Percentiles rank a stretch among this genome's conserved stretches.
These are phyloP conservation scores for Epistrophe eligans DNA, from an alignment of 2,888 invertebrate genomes.

Conservation along the genomic window DNA sequence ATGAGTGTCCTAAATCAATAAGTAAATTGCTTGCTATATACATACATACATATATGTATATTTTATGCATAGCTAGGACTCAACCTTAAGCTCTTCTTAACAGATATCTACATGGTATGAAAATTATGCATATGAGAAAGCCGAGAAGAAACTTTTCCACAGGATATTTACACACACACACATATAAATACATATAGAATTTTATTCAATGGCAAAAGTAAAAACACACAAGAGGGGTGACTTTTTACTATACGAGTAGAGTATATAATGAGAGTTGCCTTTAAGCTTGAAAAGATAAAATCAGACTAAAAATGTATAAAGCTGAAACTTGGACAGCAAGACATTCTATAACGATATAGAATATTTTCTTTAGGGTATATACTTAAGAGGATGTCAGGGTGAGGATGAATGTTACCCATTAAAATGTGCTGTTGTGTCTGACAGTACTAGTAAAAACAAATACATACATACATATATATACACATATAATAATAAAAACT, in stretches of 20 bases:
- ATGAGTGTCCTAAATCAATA: slow-evolving; percentile 67
- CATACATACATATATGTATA: too few species aligned
- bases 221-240: slow-evolving; percentile 22
- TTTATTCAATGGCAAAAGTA: slow-evolving; percentile 45
- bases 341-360: background rate
- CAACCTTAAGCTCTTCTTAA: slow-evolving; percentile 18
- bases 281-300: slow-evolving; percentile 6
- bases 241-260: background rate
- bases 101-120: slow-evolving; percentile 27
- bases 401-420: background rate
- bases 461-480: background rate
- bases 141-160: slow-evolving; percentile 16
- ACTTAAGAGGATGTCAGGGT: background rate
- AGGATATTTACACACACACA: background rate
- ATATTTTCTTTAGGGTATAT: background rate
- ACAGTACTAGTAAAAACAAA: background rate
- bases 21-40: slow-evolving; percentile 53
- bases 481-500: background rate
- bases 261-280: too few species aligned
- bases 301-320: slow-evolving; percentile 33
- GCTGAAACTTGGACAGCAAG: slow-evolving; percentile 34
- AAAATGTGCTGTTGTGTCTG: slow-evolving; percentile 15
- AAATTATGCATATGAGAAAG: slow-evolving; percentile 25
- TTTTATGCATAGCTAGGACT: background rate
- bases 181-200: slow-evolving; percentile 15